Base-by-base conservation (phyloP, 1,140 invertebrate species). In the Aphelinus certus region DNA sequence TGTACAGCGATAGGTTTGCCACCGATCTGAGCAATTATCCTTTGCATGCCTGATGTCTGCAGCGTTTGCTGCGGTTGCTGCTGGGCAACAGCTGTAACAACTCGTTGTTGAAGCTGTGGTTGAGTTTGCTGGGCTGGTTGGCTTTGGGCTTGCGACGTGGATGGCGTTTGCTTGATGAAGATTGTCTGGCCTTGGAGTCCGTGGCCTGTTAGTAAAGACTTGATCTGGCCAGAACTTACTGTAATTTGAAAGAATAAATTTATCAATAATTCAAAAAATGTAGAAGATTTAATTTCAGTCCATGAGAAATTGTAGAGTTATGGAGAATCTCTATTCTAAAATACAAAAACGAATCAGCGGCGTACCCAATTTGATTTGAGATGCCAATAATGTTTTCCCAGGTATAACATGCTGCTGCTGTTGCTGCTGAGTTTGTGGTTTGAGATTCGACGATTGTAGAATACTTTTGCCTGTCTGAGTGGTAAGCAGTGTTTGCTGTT, bases 21-120 rank as follows among this genome's bases (percentile, higher is more conserved):
- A n/a, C 87, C 86, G 7, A 88, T 88, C 66, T 88, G 87, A 1
- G 87, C 86, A 7, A 88, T 88, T 73, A 88, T 88, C 6, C 86
- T 82, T 48, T 88, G 87, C 86, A 88, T 87, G 48, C 85, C 85
- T 0, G 86, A 77, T 0, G 81, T 77, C 48, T 83, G 81, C 46
- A 81, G 83, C 77, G 55, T 80, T 72, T 75, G 81, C 66, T 80
- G 80, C 43, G 79, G 79, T 71, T 78, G 76, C 48, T 83, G 82
- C 47, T 83, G 68, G 80, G 73, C 62, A 49, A 81, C 9, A 76
- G 80, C 45, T 78, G 79, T 53, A 56, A 81, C 76, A 1, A 81
- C 78, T 0, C 81, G 81, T 47, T 80, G 73, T n/a, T 76, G 75
- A 1, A 69, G 46, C 48, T 78, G 79, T 53, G 75, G 62, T 53